These are phyloP conservation scores for Myopa testacea DNA, from an alignment of 2,888 invertebrate species.

Conservation along the genomic window DNA sequence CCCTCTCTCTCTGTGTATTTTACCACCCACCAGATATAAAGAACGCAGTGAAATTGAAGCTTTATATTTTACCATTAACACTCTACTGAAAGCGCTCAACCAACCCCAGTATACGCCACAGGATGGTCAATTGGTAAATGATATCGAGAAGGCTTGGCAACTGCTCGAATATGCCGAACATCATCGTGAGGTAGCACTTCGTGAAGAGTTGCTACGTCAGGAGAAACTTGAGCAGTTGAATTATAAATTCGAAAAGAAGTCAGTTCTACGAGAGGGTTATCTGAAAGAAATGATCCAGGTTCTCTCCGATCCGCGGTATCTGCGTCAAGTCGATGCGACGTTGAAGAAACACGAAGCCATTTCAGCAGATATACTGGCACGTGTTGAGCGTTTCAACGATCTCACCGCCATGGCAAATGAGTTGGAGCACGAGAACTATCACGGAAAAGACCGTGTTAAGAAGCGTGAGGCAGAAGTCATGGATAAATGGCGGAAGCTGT, in stretches of 20 bases:
- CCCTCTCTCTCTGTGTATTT: not conserved
- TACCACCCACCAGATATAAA: slow-evolving; percentile 75
- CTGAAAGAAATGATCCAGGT: slow-evolving; percentile 98
- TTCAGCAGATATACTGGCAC: slow-evolving; percentile 93
- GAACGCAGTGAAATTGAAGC: slow-evolving; percentile 98
- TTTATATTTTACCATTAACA: slow-evolving; percentile 95
- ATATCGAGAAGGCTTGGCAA: slow-evolving; percentile 96
- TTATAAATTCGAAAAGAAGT: slow-evolving; percentile 96
- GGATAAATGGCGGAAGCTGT: slow-evolving; percentile 86
- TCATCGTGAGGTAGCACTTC: slow-evolving; percentile 89
- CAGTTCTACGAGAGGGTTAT: slow-evolving; percentile 93
- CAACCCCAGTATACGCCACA: slow-evolving; percentile 87
- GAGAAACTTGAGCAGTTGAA: slow-evolving; percentile 94
- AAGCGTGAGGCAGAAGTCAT: slow-evolving; percentile 77
- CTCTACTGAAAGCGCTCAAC: slow-evolving; percentile 92
- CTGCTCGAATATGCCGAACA: slow-evolving; percentile 94
- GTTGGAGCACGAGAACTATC: slow-evolving; percentile 90
- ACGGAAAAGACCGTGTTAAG: slow-evolving; percentile 84
- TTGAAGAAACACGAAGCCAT: slow-evolving; percentile 99
- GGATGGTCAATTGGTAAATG: slow-evolving; percentile 92
- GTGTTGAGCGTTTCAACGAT: slow-evolving; percentile 93
- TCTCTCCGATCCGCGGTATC: slow-evolving; percentile 88
- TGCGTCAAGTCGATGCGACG: slow-evolving; percentile 95
- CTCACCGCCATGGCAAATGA: slow-evolving; percentile 94
- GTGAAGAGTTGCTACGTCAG: slow-evolving; percentile 90